Conservation (phyloP, 2,888 invertebrate genomes). For the Tetranychus truncatus region DNA sequence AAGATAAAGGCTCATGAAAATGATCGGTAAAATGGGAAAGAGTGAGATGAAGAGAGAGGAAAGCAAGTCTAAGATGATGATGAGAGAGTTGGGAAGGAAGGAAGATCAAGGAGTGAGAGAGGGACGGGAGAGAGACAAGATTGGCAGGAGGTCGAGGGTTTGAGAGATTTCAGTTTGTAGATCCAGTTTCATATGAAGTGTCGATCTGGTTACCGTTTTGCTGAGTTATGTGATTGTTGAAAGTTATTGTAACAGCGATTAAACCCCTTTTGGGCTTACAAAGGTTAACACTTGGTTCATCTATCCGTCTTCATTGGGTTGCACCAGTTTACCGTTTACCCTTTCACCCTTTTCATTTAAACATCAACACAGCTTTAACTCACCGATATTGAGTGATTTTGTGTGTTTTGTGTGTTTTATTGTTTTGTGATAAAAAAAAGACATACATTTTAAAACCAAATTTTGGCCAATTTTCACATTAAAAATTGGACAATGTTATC, state of each 20-base stretch:
- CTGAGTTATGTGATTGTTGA: too few relatives aligned
- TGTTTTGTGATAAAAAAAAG: too few relatives aligned
- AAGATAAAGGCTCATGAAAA: too few relatives aligned
- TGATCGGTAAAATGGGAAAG: not conserved
- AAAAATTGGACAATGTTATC: too few relatives aligned
- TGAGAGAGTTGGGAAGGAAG: not conserved
- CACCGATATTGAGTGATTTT: too few relatives aligned
- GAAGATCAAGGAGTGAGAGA: not conserved
- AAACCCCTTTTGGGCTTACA: too few relatives aligned
- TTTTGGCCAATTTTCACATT: too few relatives aligned
- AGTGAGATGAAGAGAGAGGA: not conserved
- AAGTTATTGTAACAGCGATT: too few relatives aligned
- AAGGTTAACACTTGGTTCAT: not conserved
- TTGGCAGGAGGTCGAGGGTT: not conserved
- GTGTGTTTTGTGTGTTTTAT: too few relatives aligned
- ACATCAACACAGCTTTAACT: too few relatives aligned
- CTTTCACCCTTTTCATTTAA: too few relatives aligned
- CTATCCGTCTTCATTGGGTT: not conserved
- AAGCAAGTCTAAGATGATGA: not conserved
- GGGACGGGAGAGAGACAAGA: not conserved
- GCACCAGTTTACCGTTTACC: not conserved
- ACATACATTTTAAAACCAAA: too few relatives aligned
- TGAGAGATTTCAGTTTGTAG: not conserved
- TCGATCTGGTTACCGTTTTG: not conserved
- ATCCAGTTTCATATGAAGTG: not conserved